A percentile compares a stretch with the other conserved stretches of the same genome.
Conservation (phyloP, 2,888 invertebrate species). For the Coleophora deauratella region DNA sequence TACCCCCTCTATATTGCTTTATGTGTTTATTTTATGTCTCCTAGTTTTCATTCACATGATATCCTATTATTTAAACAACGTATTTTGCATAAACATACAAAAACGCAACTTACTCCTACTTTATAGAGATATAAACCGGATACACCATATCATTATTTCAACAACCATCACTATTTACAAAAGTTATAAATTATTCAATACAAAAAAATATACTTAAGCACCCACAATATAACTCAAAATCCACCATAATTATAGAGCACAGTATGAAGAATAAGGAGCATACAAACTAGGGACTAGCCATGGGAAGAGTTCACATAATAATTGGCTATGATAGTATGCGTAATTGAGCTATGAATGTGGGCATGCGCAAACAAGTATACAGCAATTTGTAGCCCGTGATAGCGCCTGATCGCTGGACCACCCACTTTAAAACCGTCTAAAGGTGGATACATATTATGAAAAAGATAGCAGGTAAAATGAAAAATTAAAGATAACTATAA, state of each 20-base stretch:
- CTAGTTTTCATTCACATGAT: too few relatives aligned
- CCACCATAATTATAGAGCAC: slow-evolving; percentile 35
- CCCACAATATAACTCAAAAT: slow-evolving; percentile 32
- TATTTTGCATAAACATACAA: slow-evolving; percentile 6
- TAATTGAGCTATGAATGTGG: slow-evolving; percentile 46
- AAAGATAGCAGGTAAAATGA: neutral
- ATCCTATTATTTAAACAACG: too few relatives aligned
- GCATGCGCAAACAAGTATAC: slow-evolving; percentile 36
- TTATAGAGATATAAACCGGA: slow-evolving; percentile 34
- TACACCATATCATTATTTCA: slow-evolving; percentile 30
- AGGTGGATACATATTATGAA: slow-evolving; percentile 16
- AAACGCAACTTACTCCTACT: slow-evolving; percentile 20
- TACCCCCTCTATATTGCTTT: too few relatives aligned
- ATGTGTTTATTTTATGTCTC: too few relatives aligned
- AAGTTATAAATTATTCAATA: slow-evolving; percentile 38
- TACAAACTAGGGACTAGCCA: slow-evolving; percentile 23
- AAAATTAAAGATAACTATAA: too few relatives aligned
- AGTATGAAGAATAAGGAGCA: slow-evolving; percentile 19
- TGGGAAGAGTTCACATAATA: slow-evolving; percentile 48
- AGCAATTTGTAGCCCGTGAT: slow-evolving; percentile 47
- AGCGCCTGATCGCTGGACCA: slow-evolving; percentile 35
- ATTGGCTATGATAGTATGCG: slow-evolving; percentile 33
- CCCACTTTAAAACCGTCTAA: slow-evolving; percentile 29
- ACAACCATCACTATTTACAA: slow-evolving; percentile 29
- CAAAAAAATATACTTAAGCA: slow-evolving; percentile 20